Conservation (phyloP, 2,113 vertebrate species). For the Chelonoidis abingdonii region DNA sequence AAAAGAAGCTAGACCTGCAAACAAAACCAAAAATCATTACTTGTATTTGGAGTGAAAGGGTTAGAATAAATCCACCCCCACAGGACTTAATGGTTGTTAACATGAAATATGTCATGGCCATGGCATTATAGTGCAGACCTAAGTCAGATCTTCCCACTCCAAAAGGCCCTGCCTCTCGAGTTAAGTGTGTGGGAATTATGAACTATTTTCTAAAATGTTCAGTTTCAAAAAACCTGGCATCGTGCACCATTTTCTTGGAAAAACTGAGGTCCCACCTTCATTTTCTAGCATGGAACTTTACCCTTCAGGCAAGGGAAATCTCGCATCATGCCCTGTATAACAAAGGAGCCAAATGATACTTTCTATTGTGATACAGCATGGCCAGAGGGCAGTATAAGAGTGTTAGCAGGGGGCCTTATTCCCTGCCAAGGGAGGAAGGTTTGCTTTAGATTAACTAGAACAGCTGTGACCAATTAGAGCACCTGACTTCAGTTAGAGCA, state of each 20-base stretch:
- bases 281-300: neutral
- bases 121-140: neutral
- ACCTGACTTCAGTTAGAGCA: too few relatives aligned
- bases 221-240: neutral
- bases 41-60: neutral
- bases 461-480: too few relatives aligned
- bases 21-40: neutral
- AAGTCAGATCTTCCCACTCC: neutral
- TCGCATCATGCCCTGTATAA: neutral
- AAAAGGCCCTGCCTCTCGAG: neutral
- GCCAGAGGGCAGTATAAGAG: too few relatives aligned
- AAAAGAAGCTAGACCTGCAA: neutral
- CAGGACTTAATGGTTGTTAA: neutral
- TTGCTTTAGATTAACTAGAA: too few relatives aligned
- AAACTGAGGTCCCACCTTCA: neutral
- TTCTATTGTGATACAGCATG: too few relatives aligned
- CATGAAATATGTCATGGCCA: neutral
- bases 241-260: neutral
- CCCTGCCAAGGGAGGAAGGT: too few relatives aligned
- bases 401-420: too few relatives aligned
- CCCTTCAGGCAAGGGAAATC: neutral
- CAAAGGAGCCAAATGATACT: rapidly evolving
- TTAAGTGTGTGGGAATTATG: neutral
- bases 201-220: neutral
- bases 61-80: neutral